Conservation (phyloP, 2,113 vertebrate species). For the Semicossyphus pulcher region DNA sequence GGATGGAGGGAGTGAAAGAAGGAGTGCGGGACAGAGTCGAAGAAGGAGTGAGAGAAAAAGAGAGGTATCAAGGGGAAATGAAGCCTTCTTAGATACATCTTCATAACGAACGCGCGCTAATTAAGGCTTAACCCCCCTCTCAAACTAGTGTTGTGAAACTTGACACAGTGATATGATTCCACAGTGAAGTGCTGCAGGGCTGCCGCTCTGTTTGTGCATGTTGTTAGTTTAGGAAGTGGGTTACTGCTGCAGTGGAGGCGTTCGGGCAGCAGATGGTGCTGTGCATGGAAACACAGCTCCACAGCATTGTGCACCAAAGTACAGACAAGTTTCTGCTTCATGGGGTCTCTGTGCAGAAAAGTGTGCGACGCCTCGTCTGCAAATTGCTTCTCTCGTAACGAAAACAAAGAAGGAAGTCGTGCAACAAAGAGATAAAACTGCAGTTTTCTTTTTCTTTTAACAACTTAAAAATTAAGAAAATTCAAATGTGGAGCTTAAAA, state of each 20-base stretch:
- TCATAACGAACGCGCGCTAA: conserved; percentile 60
- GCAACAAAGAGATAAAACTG: too few species aligned
- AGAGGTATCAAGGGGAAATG: conserved; percentile 36
- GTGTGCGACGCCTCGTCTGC: not conserved
- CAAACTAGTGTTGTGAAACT: conserved; percentile 48
- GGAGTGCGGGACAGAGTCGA: conserved; percentile 5
- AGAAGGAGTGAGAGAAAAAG: conserved; percentile 27
- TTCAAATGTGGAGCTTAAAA: too few species aligned
- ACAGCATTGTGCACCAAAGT: not conserved
- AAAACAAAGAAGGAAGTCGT: conserved; percentile 1
- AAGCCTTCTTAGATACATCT: conserved; percentile 51
- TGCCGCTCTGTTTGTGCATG: conserved; percentile 15
- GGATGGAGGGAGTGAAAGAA: conserved; percentile 30
- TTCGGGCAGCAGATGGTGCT: conserved; percentile 82
- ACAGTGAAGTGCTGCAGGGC: conserved; percentile 42
- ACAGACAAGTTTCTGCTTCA: not conserved
- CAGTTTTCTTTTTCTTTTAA: too few species aligned
- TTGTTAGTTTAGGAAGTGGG: conserved; percentile 27
- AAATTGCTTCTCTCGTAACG: not conserved
- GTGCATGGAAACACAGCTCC: conserved; percentile 36
- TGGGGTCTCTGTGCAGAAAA: not conserved
- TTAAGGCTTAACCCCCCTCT: conserved; percentile 54
- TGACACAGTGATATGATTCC: conserved; percentile 50
- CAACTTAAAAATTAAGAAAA: too few species aligned
- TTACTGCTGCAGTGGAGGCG: conserved; percentile 47